These are phyloP conservation scores for Eolophus roseicapilla DNA, from an alignment of 2,113 vertebrate species.

Conservation along the genomic window DNA sequence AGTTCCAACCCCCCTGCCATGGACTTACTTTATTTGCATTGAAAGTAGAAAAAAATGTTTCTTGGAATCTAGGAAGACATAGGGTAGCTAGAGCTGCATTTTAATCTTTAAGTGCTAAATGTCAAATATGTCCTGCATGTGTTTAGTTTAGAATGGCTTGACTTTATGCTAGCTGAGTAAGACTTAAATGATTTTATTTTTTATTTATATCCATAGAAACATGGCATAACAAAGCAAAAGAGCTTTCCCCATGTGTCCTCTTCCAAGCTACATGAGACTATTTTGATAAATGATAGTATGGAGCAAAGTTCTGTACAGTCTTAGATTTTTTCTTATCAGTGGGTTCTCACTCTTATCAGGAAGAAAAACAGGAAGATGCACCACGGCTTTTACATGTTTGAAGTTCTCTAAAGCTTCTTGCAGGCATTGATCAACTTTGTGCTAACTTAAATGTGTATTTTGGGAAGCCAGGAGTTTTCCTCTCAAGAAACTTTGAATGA, in stretches of 20 bases:
- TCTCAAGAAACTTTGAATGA: background rate
- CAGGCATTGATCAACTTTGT: background rate
- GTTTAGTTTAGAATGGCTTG: background rate
- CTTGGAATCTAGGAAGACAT: background rate
- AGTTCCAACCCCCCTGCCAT: background rate
- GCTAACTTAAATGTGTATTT: background rate
- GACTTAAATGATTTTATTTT: background rate
- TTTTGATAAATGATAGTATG: background rate
- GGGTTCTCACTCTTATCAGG: background rate
- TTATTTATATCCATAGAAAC: background rate
- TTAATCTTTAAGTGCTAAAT: background rate
- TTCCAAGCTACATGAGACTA: background rate
- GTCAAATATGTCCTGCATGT: background rate
- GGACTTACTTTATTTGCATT: background rate
- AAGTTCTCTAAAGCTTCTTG: background rate
- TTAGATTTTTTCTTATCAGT: background rate
- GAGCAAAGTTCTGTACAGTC: background rate
- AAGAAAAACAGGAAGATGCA: background rate
- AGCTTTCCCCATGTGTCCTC: background rate
- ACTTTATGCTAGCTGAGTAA: background rate
- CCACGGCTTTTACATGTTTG: background rate
- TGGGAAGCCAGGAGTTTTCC: background rate
- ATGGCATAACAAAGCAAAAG: background rate
- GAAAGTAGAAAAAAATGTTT: background rate
- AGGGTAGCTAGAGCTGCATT: background rate